A percentile compares a stretch with the other conserved stretches of the same genome.
Conservation (phyloP, 2,113 vertebrate genomes). For the Chloropsis hardwickii region DNA sequence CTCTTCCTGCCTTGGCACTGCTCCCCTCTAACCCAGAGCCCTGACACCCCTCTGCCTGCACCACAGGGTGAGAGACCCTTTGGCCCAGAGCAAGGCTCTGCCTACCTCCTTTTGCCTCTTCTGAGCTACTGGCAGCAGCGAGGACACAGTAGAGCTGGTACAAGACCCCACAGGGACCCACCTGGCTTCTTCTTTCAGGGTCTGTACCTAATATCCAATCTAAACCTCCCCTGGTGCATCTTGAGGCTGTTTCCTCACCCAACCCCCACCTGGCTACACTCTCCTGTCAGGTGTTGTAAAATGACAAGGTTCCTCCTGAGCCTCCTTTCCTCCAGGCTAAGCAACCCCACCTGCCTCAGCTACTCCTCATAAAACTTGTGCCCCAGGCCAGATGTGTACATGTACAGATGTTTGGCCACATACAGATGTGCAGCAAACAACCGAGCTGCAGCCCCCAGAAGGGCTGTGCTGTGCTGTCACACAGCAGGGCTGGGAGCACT, state of each 20-base stretch:
- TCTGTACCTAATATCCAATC: neutral
- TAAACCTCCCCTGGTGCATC: neutral
- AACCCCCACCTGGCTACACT: too few species aligned
- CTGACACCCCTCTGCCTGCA: neutral
- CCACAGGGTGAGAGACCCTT: neutral
- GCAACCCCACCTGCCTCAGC: neutral
- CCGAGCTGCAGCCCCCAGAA: neutral
- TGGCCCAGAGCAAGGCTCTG: neutral
- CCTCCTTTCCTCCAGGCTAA: neutral
- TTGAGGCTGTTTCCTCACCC: neutral
- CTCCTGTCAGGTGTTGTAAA: neutral
- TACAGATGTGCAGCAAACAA: neutral
- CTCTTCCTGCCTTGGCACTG: neutral
- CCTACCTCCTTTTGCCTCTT: neutral
- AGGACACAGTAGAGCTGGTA: neutral
- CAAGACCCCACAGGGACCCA: neutral
- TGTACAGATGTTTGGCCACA: neutral
- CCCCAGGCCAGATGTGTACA: rapidly evolving
- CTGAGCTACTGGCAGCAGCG: neutral
- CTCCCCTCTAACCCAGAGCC: neutral
- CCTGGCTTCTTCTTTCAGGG: rapidly evolving
- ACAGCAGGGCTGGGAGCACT: neutral
- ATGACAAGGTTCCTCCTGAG: neutral
- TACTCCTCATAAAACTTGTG: neutral
- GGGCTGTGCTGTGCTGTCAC: neutral